Evolutionary conservation across 2,888 invertebrate genomes (phyloP), one percentile per base, ranked within the genome.

Genomic region (Octodonta nipae): DNA sequence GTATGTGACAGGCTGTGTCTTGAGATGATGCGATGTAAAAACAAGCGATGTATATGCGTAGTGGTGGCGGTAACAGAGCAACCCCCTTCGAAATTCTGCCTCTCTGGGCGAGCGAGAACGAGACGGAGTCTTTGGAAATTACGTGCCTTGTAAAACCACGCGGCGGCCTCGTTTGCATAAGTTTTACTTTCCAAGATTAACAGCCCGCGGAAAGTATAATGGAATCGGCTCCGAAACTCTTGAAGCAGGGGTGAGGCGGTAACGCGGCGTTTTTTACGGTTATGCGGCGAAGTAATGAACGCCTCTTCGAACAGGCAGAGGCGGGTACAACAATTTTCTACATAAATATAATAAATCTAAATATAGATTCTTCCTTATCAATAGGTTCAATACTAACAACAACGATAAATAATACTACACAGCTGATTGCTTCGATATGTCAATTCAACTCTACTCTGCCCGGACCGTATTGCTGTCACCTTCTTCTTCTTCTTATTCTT

Each of bases 141-240:
- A 58, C 59, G 56, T 54, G 47, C 54, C 59, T 59, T 61, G 61
- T 61, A 60, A 58, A 60, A 61, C 60, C 59, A 60, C 56, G 57
- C 55, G 57, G 56, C 56, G 52, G 56, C 47, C 56, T 60, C 58
- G 59, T 61, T 61, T 61, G 60, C 60, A 61, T 61, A 61, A 60
- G 58, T 61, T 61, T 60, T 59, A 60, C 59, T 60, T 60, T 57
- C 56, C 55, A 57, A 59, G 59, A 61, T 61, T 61, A 61, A 60
- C 59, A 59, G 51, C 54, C 53, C 51, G 49, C 49, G 51, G 54
- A 58, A 59, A 58, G 58, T 57, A 57, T 59, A 58, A 58, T 58
- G 58, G 58, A 58, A 60, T 22, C 22, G 34, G 38, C 30, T 34
- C 16, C 30, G 22, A 25, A 25, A 30, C 27, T 22, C n/a, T n/a